phyloP scores from a whole-genome alignment of 2,797 vertebrate genomes.

The Rhabdophis nuchalis region DNA sequence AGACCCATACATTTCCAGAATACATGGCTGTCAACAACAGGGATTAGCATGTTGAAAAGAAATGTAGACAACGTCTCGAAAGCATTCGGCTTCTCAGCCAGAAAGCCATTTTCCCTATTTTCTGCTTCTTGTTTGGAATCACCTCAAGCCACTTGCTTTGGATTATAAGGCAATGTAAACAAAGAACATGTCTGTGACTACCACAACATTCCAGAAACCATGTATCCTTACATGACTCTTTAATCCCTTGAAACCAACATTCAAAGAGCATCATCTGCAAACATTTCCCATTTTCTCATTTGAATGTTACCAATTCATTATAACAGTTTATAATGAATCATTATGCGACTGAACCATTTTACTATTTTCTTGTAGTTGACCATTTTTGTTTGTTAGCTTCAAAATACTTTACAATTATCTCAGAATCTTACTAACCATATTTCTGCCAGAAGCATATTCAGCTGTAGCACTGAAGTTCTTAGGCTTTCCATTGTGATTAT shows the following conservation, averaged over 20 bases:
- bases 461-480: neutral
- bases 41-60: constrained; percentile 7
- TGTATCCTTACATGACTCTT: constrained; percentile 58
- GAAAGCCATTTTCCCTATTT: neutral
- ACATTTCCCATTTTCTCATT: constrained; percentile 62
- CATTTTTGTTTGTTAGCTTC: constrained; percentile 42
- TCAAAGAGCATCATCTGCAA: constrained; percentile 49
- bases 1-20: constrained; percentile 4
- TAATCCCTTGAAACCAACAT: constrained; percentile 29
- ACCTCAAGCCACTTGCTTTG: constrained; percentile 1
- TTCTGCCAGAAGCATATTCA: constrained; percentile 48
- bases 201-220: constrained; percentile 40
- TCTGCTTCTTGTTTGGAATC: constrained; percentile 6
- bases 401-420: neutral
- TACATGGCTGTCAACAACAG: neutral
- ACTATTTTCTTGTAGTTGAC: constrained; percentile 50
- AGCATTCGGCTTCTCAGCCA: constrained; percentile 17
- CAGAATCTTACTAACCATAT: constrained; percentile 24
- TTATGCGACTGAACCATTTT: constrained; percentile 13
- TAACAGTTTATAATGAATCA: constrained; percentile 49
- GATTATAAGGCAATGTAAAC: constrained; percentile 17
- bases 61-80: constrained; percentile 20
- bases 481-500: constrained; percentile 16
- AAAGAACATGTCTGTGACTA: constrained; percentile 45
- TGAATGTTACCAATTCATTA: constrained; percentile 50